Base-by-base conservation (phyloP, 2,888 invertebrate genomes). In the Rhopalosiphum nymphaeae region DNA sequence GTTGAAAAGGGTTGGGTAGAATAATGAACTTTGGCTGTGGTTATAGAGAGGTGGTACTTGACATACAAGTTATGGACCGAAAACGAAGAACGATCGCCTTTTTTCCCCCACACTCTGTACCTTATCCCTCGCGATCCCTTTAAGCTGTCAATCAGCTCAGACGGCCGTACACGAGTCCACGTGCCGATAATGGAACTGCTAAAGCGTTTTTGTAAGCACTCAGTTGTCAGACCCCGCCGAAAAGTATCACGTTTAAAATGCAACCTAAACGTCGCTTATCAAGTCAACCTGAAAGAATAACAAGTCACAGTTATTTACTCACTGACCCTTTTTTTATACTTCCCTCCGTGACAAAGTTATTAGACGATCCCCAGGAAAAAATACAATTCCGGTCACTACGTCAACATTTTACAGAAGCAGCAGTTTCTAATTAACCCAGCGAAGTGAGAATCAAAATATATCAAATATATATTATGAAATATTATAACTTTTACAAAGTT, bases 101-200 rank as follows among this genome's bases (percentile, higher is more conserved):
- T 49, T 90, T 67, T 16, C 84, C 84, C 90, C 26, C 61, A n/a
- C 16, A 11, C 29, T 49, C 61, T 21, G 36, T 78, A 61, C 61
- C 90, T 91, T 53, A 86, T 90, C 85, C 90, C 85, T 36, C 49
- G 21, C 93, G 85, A 94, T 94, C 85, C 90, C 93, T 94, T 49
- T 90, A n/a, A 90, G 90, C 93, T 94, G 93, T 94, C 93, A 94
- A 94, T 94, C 93, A 94, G 84, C 61, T 46, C 92, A 61, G 49
- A 44, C 90, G 57, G 36, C 90, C 86, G 49, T 90, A n/a, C 89
- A 61, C 84, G 85, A 95, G 95, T 94, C 95, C 95, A 95, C 95
- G 95, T 95, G 95, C 94, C 95, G 95, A 95, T 95, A 95, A 95
- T 95, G 95, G 95, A 95, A 94, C 93, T 49, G 90, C 86, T 94